Evolutionary conservation across 2,888 invertebrate genomes (phyloP), one percentile per base, ranked within the genome.

Genomic region (Prosopocoilus inquinatus): DNA sequence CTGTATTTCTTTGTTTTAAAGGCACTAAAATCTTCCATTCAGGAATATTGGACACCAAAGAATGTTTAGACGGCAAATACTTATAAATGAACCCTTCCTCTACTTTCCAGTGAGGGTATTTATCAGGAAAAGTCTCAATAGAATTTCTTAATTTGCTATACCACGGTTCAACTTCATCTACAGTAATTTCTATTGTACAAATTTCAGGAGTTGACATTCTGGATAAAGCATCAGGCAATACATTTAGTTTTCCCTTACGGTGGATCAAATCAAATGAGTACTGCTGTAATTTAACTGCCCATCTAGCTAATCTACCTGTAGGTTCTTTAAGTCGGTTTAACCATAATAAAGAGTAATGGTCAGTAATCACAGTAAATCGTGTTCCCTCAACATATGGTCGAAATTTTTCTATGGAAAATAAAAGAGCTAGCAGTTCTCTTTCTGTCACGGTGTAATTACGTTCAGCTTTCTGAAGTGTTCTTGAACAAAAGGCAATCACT

Each of bases 291-390:
- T 60, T 52, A 1, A 66, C 47, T 11, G 60, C 54, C 60, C 65
- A 71, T 8, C 65, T 47, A 0, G 66, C 64, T 13, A 70, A 39
- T n/a, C 67, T 16, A 1, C 66, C 70, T 20, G 57, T 61, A 0
- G 67, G 58, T 20, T 67, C 67, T 45, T 67, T 65, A 16, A 64
- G 49, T 4, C 52, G 50, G 55, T 66, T 58, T 0, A 69, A 51
- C 66, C 65, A 66, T 11, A 62, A 44, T 2, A 70, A 41, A 1
- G 64, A 60, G 32, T 55, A 47, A 34, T 68, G 67, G 47, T 68
- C 67, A 5, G 65, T 71, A 0, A 67, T 57, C 0, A 69, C 67
- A 1, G 45, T 62, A 44, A 70, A 70, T 1, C 50, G 41, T 7
- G 53, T 47, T 3, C 65, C 65, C 43, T 67, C 57, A 5, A 64